A percentile compares a stretch with the other conserved stretches of the same genome.
These are phyloP conservation scores for Acanthiza pusilla DNA, from an alignment of 2,797 vertebrate genomes.

Conservation along the genomic window DNA sequence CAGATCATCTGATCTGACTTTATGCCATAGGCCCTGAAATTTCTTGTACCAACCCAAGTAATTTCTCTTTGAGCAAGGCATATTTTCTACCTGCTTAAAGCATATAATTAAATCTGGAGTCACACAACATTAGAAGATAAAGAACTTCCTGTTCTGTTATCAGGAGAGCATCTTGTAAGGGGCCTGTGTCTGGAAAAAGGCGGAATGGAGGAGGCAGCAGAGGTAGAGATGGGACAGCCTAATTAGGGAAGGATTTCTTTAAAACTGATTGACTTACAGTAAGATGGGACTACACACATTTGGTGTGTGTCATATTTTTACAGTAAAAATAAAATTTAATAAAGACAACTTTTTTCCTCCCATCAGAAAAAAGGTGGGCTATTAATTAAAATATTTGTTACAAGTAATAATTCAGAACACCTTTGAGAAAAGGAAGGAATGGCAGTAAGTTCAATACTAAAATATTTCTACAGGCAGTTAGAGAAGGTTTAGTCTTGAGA, in stretches of 20 bases:
- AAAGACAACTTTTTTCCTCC: neutral
- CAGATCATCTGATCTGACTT: neutral
- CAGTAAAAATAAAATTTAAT: neutral
- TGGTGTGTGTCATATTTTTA: neutral
- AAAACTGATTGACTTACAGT: neutral
- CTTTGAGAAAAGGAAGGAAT: neutral
- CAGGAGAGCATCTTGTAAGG: neutral
- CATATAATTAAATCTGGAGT: constrained; percentile 27
- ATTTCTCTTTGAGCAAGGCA: constrained; percentile 16
- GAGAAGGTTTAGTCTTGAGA: neutral
- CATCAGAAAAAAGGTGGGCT: neutral
- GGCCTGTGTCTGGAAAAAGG: neutral
- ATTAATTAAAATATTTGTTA: neutral
- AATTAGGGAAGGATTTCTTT: neutral
- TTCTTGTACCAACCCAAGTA: constrained; percentile 7
- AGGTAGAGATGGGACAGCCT: neutral
- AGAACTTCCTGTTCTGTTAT: constrained; percentile 39
- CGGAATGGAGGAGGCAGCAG: neutral
- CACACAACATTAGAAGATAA: constrained; percentile 12
- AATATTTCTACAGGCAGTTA: neutral
- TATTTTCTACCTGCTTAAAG: neutral
- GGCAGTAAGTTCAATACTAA: neutral
- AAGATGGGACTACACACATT: neutral
- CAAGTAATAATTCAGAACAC: neutral
- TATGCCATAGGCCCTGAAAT: neutral